Conservation (phyloP, 2,888 invertebrate species). For the Limnephilus auricula region DNA sequence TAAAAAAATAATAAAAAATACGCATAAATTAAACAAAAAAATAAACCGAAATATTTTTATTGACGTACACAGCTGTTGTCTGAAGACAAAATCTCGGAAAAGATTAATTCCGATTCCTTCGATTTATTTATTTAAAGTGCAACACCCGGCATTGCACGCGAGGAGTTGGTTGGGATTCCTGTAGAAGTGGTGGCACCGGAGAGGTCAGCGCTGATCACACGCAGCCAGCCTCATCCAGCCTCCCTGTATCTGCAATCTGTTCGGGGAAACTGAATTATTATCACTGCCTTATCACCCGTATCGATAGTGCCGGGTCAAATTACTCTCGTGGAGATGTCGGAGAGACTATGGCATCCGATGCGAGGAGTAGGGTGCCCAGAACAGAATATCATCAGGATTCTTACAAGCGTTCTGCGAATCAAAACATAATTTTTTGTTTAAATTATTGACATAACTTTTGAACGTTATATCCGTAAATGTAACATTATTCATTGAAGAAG, state of each 20-base stretch:
- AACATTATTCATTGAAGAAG: no score
- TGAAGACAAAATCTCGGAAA: background rate
- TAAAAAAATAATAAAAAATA: no score
- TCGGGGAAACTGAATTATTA: conserved; percentile 25
- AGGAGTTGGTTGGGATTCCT: background rate
- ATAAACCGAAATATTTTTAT: background rate
- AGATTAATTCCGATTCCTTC: background rate
- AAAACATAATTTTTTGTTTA: no score
- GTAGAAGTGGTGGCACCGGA: background rate
- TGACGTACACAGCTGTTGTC: background rate
- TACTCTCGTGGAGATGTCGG: conserved; percentile 2
- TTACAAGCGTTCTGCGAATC: no score
- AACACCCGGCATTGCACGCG: conserved; percentile 1
- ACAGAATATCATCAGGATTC: background rate
- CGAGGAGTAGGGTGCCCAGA: background rate
- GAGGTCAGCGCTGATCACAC: conserved; percentile 12
- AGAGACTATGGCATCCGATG: background rate
- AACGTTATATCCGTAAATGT: no score
- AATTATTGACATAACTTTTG: no score
- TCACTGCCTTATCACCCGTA: conserved; percentile 31
- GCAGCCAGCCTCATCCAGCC: background rate
- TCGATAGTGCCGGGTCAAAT: conserved; percentile 35
- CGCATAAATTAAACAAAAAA: background rate
- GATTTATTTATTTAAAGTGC: background rate
- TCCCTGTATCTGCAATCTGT: conserved; percentile 20